Percentiles rank a stretch among this genome's conserved stretches.
These are phyloP conservation scores for Nannospalax galili DNA, from an alignment of 2,113 vertebrate species.

Conservation along the genomic window DNA sequence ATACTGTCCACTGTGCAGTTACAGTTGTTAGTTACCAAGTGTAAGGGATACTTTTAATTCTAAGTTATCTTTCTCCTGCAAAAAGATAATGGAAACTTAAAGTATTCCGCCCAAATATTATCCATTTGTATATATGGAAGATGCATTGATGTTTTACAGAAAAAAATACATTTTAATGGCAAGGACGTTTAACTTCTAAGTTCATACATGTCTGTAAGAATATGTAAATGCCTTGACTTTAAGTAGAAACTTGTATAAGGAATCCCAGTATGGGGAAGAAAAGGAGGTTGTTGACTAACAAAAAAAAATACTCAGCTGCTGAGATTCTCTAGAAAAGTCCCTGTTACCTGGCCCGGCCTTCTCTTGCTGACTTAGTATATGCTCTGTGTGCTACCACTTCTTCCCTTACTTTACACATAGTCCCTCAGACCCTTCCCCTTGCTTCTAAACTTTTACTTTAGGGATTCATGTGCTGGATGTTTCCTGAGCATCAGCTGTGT, in stretches of 20 bases:
- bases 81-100: background rate
- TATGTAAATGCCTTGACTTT: background rate
- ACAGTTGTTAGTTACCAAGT: background rate
- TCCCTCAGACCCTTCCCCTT: background rate
- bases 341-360: no score
- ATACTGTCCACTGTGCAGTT: accelerated
- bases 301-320: background rate
- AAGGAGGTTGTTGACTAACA: background rate
- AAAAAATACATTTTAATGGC: constrained; percentile 26
- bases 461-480: no score
- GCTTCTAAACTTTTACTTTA: no score
- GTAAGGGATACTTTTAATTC: background rate
- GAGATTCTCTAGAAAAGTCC: no score
- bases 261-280: background rate
- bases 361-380: background rate
- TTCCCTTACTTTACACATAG: background rate
- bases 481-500: background rate
- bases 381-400: background rate
- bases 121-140: background rate
- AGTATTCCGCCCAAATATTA: constrained; percentile 16
- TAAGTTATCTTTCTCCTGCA: constrained; percentile 35
- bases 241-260: background rate
- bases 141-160: background rate
- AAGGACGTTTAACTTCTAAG: constrained; percentile 47
- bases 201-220: background rate